Conservation (phyloP, 1,140 invertebrate genomes). For the Aethina tumida region DNA sequence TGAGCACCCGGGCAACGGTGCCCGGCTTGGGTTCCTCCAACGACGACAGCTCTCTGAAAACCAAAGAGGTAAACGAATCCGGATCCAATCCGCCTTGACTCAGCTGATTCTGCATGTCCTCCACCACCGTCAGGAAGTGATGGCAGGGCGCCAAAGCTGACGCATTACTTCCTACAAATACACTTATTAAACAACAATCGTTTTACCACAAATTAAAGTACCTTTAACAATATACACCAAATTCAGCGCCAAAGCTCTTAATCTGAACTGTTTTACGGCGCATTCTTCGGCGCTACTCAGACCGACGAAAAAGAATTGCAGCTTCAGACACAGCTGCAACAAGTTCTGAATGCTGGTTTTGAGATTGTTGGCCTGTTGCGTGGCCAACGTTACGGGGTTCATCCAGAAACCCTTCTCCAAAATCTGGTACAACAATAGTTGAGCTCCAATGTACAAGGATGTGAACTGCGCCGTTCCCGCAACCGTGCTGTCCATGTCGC, state of each 20-base stretch:
- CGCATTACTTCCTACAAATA: constrained; percentile 27
- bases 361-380: constrained; percentile 41
- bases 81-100: constrained; percentile 41
- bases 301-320: constrained; percentile 77
- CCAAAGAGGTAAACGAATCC: constrained; percentile 67
- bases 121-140: constrained; percentile 34
- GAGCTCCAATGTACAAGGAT: constrained; percentile 65
- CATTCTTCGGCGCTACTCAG: constrained; percentile 62
- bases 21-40: constrained; percentile 78
- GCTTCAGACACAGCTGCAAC: constrained; percentile 60
- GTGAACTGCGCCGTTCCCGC: constrained; percentile 80
- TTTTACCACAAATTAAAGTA: constrained; percentile 21
- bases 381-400: constrained; percentile 38
- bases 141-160: constrained; percentile 42
- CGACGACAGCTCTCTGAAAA: constrained; percentile 67
- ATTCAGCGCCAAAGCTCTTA: constrained; percentile 76
- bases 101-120: constrained; percentile 33
- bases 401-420: constrained; percentile 38
- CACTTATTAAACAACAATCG: not conserved
- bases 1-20: constrained; percentile 66
- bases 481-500: constrained; percentile 69
- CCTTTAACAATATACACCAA: constrained; percentile 59
- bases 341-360: constrained; percentile 50
- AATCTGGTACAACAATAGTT: constrained; percentile 40
- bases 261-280: constrained; percentile 70